Conservation (phyloP, 2,113 vertebrate species). For the Nipponia nippon region DNA sequence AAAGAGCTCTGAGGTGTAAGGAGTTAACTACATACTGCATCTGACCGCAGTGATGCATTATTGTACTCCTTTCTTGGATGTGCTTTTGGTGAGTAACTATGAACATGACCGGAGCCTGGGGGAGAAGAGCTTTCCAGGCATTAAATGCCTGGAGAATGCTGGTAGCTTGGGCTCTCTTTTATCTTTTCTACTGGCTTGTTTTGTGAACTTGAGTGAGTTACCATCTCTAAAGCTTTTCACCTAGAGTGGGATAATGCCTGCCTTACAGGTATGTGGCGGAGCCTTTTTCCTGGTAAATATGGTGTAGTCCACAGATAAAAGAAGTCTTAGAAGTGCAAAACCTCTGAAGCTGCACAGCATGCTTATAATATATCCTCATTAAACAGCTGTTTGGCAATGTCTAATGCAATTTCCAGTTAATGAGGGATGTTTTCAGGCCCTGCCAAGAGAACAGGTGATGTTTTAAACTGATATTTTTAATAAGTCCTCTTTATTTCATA, state of each 20-base stretch:
- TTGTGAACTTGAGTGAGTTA: neutral
- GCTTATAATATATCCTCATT: neutral
- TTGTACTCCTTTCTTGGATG: neutral
- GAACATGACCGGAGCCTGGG: neutral
- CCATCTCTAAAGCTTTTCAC: neutral
- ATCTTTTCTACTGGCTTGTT: neutral
- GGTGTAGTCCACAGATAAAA: constrained; percentile 30
- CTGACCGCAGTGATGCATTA: neutral
- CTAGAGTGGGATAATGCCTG: neutral
- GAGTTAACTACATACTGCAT: neutral
- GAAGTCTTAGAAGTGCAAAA: constrained; percentile 36
- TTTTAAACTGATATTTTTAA: neutral
- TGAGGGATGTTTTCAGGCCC: neutral
- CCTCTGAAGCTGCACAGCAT: constrained; percentile 1
- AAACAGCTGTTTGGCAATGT: constrained; percentile 50
- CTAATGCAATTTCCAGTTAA: constrained; percentile 18
- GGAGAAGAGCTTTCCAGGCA: neutral
- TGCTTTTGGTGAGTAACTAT: neutral
- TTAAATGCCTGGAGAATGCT: neutral
- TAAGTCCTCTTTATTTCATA: neutral
- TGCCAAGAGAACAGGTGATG: constrained; percentile 1
- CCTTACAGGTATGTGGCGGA: neutral
- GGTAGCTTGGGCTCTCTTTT: neutral
- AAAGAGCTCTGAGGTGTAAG: neutral
- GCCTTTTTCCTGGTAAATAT: neutral